A percentile compares a stretch with the other conserved stretches of the same genome.
Evolutionary conservation across 2,797 vertebrate species (phyloP).

Genomic region (Merluccius polli): DNA sequence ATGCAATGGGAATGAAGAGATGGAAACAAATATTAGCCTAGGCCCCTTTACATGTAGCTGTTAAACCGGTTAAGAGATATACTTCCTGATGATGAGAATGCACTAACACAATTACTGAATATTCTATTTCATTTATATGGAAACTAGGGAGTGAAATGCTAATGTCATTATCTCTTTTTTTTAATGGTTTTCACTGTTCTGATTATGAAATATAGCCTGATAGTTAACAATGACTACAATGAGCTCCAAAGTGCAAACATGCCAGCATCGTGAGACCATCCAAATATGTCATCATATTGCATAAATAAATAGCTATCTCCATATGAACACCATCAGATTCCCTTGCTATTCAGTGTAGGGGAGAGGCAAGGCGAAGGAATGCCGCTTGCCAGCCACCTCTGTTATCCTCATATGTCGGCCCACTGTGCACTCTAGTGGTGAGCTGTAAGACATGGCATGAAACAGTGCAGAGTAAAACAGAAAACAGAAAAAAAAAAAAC

Average conservation of each 20-base stretch:
- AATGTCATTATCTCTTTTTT: neutral
- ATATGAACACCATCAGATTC: neutral
- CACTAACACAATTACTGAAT: too few species aligned
- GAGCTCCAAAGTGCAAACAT: neutral
- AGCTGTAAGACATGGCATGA: neutral
- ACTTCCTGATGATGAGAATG: too few species aligned
- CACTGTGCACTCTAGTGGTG: neutral
- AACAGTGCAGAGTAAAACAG: neutral
- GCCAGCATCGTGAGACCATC: too few species aligned
- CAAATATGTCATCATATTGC: neutral
- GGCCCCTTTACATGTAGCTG: too few species aligned
- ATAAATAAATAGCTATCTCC: neutral
- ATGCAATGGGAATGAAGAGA: too few species aligned
- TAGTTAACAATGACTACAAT: neutral
- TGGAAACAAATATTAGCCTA: too few species aligned
- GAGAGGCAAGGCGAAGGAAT: neutral
- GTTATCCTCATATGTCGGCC: neutral
- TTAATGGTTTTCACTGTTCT: too few species aligned
- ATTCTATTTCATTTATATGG: too few species aligned
- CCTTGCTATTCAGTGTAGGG: neutral
- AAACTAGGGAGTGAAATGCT: too few species aligned
- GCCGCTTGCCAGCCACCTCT: neutral
- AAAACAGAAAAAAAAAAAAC: neutral
- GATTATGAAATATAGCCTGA: too few species aligned
- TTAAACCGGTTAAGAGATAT: too few species aligned